Evolutionary conservation across 2,113 vertebrate genomes (phyloP).

Genomic region (Otolemur garnettii): DNA sequence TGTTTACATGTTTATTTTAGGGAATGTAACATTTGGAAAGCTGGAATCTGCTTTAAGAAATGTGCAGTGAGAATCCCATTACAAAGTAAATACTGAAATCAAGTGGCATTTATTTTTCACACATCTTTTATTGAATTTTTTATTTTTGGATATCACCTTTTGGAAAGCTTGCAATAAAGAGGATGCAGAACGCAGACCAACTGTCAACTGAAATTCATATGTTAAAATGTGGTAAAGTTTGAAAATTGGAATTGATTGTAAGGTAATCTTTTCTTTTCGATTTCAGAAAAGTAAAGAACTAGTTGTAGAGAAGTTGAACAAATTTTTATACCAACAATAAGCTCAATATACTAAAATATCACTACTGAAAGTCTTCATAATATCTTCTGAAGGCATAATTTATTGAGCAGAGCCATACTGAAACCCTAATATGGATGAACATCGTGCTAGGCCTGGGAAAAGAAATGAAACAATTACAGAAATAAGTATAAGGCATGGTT

Average conservation of each 20-base stretch:
- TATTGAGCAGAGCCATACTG: constrained; percentile 23
- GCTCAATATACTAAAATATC: background rate
- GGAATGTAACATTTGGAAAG: constrained; percentile 79
- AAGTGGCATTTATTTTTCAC: constrained; percentile 78
- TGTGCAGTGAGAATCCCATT: constrained; percentile 73
- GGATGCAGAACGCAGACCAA: constrained; percentile 66
- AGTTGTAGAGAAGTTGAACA: constrained; percentile 16
- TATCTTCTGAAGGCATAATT: constrained; percentile 1
- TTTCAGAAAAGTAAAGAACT: constrained; percentile 28
- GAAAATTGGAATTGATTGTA: constrained; percentile 52
- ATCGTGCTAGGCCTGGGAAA: background rate
- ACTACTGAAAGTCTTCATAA: background rate
- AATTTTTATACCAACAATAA: background rate
- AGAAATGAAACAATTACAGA: background rate
- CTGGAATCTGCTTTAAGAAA: constrained; percentile 72
- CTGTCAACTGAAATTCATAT: constrained; percentile 61
- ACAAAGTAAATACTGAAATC: constrained; percentile 77
- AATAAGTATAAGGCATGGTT: background rate
- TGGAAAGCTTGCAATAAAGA: constrained; percentile 68
- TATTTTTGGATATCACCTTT: constrained; percentile 83
- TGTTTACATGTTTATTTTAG: constrained; percentile 82
- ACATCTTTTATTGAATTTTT: constrained; percentile 78
- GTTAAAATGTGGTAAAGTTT: constrained; percentile 60
- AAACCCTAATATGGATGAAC: background rate
- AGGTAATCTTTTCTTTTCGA: background rate